Evolutionary conservation across 2,113 vertebrate species (phyloP).

Genomic region (Candoia aspera): DNA sequence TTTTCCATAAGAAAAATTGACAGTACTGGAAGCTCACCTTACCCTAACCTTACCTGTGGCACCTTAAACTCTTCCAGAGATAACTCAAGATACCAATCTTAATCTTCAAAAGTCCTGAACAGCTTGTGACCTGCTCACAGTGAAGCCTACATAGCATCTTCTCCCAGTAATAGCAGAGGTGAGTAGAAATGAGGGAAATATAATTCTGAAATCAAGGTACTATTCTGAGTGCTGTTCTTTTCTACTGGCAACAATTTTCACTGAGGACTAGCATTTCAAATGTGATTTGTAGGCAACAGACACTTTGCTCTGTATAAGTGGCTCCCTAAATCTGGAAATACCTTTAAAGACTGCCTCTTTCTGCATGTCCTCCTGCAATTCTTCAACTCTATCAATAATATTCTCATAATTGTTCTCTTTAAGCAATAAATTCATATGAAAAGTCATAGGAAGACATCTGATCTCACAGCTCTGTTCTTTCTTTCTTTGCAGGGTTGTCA

Average conservation of each 20-base stretch:
- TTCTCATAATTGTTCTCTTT: not conserved
- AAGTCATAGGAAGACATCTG: not conserved
- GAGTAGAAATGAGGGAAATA: not conserved
- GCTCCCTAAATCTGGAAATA: not conserved
- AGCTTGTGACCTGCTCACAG: not conserved
- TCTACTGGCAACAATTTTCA: not conserved
- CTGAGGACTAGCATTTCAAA: not conserved
- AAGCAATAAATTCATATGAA: not conserved
- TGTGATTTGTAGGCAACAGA: not conserved
- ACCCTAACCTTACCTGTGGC: not conserved
- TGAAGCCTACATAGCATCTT: not conserved
- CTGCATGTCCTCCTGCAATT: not conserved
- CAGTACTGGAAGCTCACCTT: not conserved
- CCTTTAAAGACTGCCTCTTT: not conserved
- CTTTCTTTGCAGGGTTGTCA: not conserved
- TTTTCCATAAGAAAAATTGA: constrained; percentile 46
- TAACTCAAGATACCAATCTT: not conserved
- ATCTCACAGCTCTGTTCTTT: not conserved
- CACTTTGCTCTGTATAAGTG: not conserved
- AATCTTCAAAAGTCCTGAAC: not conserved
- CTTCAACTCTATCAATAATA: not conserved
- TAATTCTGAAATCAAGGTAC: not conserved
- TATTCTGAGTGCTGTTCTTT: not conserved
- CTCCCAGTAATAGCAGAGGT: not conserved
- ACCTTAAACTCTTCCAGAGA: not conserved